phyloP scores from a whole-genome alignment of 2,888 invertebrate species.

The Phyto melanocephala region DNA sequence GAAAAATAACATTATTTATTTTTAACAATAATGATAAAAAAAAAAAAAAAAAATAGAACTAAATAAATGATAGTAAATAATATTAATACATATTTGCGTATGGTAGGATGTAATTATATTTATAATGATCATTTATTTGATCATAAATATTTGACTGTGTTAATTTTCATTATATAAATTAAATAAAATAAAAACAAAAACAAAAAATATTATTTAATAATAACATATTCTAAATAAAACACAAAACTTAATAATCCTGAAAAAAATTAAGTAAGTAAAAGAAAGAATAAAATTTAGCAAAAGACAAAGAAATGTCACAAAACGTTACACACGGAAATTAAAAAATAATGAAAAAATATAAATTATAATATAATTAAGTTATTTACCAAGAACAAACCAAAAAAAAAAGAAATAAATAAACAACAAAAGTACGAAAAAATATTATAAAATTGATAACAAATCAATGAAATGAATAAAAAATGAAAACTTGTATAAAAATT shows the following conservation, averaged over 20 bases:
- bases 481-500: conserved; percentile 66
- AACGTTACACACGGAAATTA: conserved; percentile 51
- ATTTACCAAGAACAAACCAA: conserved; percentile 20
- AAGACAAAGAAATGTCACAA: conserved; percentile 52
- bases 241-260: conserved; percentile 56
- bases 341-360: conserved; percentile 1
- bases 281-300: conserved; percentile 48
- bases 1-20: conserved; percentile 53
- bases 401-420: conserved; percentile 57
- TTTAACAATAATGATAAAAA: conserved; percentile 39
- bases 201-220: conserved; percentile 66
- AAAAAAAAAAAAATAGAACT: conserved; percentile 19
- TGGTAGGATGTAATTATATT: conserved; percentile 61
- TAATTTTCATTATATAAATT: conserved; percentile 76
- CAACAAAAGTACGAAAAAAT: conserved; percentile 59
- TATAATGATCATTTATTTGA: conserved; percentile 75
- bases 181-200: conserved; percentile 67
- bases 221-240: conserved; percentile 69
- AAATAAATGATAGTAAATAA: conserved; percentile 44
- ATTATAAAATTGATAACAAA: conserved; percentile 62
- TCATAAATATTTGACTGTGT: conserved; percentile 79
- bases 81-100: conserved; percentile 65
- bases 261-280: conserved; percentile 34
- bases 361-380: conserved; percentile 28
- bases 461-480: conserved; percentile 59